Evolutionary conservation across 2,113 vertebrate genomes (phyloP).

Genomic region (Zosterops pallidus): DNA sequence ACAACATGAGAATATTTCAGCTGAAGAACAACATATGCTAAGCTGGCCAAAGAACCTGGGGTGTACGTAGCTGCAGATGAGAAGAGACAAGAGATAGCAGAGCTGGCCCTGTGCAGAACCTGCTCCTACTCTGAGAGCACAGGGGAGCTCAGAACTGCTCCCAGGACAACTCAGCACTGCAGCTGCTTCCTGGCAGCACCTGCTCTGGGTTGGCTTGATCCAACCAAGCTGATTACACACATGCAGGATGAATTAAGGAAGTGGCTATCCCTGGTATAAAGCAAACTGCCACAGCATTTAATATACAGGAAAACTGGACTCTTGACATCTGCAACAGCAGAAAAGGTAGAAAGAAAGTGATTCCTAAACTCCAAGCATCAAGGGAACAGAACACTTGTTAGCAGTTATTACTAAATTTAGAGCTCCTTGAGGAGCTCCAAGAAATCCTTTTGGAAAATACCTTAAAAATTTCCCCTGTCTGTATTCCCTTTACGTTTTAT

Average conservation of each 20-base stretch:
- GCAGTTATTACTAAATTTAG: neutral
- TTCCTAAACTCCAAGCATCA: neutral
- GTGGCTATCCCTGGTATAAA: neutral
- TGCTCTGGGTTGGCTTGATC: fast-evolving
- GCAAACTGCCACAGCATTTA: neutral
- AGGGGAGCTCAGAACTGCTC: neutral
- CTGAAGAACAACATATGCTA: neutral
- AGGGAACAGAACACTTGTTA: neutral
- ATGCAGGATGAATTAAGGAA: neutral
- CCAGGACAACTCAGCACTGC: neutral
- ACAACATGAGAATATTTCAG: neutral
- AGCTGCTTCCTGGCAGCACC: neutral
- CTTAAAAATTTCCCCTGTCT: neutral
- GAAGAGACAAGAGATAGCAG: neutral
- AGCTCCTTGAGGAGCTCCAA: neutral
- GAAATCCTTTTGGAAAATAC: neutral
- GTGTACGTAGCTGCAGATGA: neutral
- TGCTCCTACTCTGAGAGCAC: neutral
- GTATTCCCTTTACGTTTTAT: neutral
- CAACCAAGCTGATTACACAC: neutral
- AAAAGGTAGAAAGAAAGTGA: neutral
- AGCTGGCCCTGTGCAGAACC: neutral
- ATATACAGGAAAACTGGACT: neutral
- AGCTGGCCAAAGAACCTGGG: neutral
- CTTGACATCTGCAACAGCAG: neutral